Evolutionary conservation across 2,888 invertebrate species (phyloP), one percentile per base, ranked within the genome.

Genomic region (Vannuccia rotundouncinata): DNA sequence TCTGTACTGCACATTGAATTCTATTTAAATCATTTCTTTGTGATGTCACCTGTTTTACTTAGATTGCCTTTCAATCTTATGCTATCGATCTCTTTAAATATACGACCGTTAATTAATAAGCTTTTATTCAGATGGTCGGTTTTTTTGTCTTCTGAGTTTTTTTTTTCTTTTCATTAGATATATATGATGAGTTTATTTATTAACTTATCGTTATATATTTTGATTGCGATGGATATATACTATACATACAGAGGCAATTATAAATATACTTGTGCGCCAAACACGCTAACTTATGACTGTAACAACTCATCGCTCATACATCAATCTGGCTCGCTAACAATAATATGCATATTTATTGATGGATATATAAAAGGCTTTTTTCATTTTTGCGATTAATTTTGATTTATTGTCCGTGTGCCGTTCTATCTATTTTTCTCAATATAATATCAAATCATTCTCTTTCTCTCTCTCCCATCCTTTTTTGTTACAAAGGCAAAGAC

Each of bases 121-220:
- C 66, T 66, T 66, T 66, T 66, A 66, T 66, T 5, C 22, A 22
- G 66, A 17, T 66, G 66, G 66, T 66, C 66, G 66, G 66, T 66
- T 45, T 45, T 45, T 45, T 5, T 45, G 10, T 45, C 17, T 13
- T 45, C 5, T 13, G 5, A 17, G 45, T 45, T 5, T 17, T 17
- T 45, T 5, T 45, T 5, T 17, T 17, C 45, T 5, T 17, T 45
- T 45, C 10, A 13, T 13, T 45, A 45, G 5, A 45, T 45, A 45
- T 45, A 45, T 45, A 45, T 5, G 45, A 45, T 45, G 45, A 45
- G 45, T 45, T 45, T 13, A 45, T 45, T 45, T 45, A 45, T 45
- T 17, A 45, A 45, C 45, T 13, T 45, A 45, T 45, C 45, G 45
- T 45, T 17, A 45, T 45, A 45, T 45, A 17, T 45, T 45, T 45